Percentiles rank a stretch among this genome's conserved stretches.
phyloP scores from a whole-genome alignment of 2,113 vertebrate species.

The Eidolon helvum region DNA sequence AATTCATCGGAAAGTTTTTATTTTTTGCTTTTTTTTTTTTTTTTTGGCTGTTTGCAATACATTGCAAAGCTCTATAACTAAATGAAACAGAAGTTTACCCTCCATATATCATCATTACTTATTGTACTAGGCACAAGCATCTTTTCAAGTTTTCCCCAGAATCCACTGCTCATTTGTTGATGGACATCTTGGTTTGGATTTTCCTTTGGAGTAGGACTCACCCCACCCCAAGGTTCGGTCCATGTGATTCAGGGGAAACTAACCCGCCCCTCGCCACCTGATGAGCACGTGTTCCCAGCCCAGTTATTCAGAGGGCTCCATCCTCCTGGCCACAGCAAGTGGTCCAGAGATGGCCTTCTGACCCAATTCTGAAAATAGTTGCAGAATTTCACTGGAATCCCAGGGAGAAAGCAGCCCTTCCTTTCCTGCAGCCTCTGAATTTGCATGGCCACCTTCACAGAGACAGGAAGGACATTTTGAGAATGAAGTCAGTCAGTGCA shows the following conservation, averaged over 20 bases:
- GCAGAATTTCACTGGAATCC: not conserved
- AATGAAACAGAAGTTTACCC: not conserved
- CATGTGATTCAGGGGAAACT: not conserved
- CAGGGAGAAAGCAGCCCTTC: not conserved
- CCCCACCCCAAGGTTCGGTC: not conserved
- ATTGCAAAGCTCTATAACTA: not conserved
- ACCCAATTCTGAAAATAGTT: not conserved
- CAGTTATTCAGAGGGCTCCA: fast-evolving
- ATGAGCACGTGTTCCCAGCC: fast-evolving
- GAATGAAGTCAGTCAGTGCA: not conserved
- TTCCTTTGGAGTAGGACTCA: not conserved
- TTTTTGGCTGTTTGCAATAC: not conserved
- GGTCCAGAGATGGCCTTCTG: not conserved
- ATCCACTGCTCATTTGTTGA: not conserved
- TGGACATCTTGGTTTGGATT: not conserved
- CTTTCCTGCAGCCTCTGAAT: not conserved
- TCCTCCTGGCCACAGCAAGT: not conserved
- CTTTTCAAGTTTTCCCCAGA: not conserved
- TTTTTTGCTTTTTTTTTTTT: not conserved
- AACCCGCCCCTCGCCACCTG: fast-evolving
- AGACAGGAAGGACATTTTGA: not conserved
- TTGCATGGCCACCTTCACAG: not conserved
- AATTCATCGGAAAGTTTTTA: not conserved
- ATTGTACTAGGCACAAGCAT: not conserved
- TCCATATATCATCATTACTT: not conserved